Conservation (phyloP, 2,888 invertebrate species). For the Philaethria dido region DNA sequence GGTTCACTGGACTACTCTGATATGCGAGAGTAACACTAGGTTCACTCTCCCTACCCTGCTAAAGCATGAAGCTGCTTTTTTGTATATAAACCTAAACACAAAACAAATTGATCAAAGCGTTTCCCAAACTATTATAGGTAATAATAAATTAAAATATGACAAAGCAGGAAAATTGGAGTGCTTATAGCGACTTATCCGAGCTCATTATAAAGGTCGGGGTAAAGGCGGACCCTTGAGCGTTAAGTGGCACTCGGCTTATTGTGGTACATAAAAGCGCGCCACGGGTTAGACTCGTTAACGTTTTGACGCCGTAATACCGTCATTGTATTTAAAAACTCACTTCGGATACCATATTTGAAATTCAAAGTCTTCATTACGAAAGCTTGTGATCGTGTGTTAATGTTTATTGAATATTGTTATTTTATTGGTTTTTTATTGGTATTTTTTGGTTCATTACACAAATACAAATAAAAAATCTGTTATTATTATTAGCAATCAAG, state of each 20-base stretch:
- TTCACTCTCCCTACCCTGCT: too few relatives aligned
- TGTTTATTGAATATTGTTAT: neutral
- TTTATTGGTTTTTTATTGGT: neutral
- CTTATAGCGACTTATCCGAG: conserved; percentile 45
- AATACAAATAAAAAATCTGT: too few relatives aligned
- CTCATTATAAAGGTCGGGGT: conserved; percentile 47
- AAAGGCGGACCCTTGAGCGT: conserved; percentile 43
- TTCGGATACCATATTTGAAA: conserved; percentile 30
- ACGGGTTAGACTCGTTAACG: conserved; percentile 45
- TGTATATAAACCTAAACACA: too few relatives aligned
- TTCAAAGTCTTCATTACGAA: conserved; percentile 28
- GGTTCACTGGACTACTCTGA: too few relatives aligned
- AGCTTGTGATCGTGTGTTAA: neutral
- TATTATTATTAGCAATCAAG: too few relatives aligned
- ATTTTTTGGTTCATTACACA: too few relatives aligned
- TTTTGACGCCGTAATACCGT: conserved; percentile 44
- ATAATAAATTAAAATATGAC: conserved; percentile 37
- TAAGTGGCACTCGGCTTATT: conserved; percentile 45
- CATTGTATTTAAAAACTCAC: conserved; percentile 41
- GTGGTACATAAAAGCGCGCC: conserved; percentile 44
- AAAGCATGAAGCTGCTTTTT: too few relatives aligned
- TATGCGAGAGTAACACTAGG: too few relatives aligned
- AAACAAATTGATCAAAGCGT: neutral
- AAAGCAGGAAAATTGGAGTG: conserved; percentile 41
- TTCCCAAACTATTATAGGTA: conserved; percentile 7